These are phyloP conservation scores for Peromyscus attwateri DNA, from an alignment of 2,797 vertebrate genomes.

Conservation along the genomic window DNA sequence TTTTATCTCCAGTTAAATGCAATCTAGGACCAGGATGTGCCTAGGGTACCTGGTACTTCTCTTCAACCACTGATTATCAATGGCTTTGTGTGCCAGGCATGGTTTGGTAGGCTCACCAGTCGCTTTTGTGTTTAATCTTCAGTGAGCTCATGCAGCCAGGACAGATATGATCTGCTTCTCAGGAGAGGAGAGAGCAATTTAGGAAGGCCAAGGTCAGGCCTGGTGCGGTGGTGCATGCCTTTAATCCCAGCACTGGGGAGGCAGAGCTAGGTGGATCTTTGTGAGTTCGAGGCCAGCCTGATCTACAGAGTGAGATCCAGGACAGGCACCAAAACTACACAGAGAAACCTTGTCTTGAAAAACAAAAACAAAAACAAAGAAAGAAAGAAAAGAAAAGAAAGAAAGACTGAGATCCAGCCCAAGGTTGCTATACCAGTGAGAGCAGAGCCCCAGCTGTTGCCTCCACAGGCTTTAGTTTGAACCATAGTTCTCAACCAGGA, in stretches of 20 bases:
- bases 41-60: background rate
- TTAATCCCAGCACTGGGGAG: no score
- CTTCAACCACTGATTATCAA: background rate
- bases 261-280: no score
- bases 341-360: no score
- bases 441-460: background rate
- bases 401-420: background rate
- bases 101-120: background rate
- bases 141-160: background rate
- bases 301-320: no score
- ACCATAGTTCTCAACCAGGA: background rate
- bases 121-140: background rate
- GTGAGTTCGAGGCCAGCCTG: no score
- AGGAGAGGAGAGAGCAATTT: conserved; percentile 1
- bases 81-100: background rate
- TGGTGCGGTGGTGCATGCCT: no score
- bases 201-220: background rate
- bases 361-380: no score
- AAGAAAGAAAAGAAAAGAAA: no score
- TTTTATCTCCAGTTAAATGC: background rate
- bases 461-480: background rate
- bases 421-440: background rate
- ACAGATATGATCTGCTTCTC: background rate
- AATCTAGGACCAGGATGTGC: background rate
- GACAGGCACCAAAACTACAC: no score